Evolutionary conservation across 2,797 vertebrate genomes (phyloP), one percentile per base, ranked within the genome.

Genomic region (Atherinosoma microstoma): DNA sequence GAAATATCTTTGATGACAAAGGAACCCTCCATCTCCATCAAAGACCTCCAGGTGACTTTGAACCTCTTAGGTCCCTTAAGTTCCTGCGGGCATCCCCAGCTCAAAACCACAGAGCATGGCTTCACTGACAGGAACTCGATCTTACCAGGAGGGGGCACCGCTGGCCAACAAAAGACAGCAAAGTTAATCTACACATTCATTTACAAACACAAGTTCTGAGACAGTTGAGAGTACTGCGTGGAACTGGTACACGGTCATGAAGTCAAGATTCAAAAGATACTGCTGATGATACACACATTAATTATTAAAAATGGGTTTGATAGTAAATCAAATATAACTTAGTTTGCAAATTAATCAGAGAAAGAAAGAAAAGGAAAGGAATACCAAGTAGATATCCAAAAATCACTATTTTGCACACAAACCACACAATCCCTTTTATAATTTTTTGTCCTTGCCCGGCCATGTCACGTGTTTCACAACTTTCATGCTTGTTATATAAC

Each of bases 81-180:
- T 20, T 45, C 58, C 24, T 47, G 1, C 0, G 51, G 69, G 11
- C 8, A 15, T 15, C 15, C 29, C 69, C 73, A 86, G 53, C 32
- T 70, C 10, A 80, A 0, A 16, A 53, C 32, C 47, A 76, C 54
- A 2, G 38, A 71, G 65, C 64, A 67, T 40, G 73, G 18, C 2
- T 68, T 76, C 67, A 79, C 70, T 45, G 64, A 57, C n/a, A 35
- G 29, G 34, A 83, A 76, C 35, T 32, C 11, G 47, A 68, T 82
- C 1, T 72, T 9, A 56, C 88, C 91, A 90, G 77, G 63, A 85
- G 88, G 78, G 70, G 87, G 88, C 83, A 83, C 35, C 4, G 34
- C 76, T 80, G 59, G 12, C 70, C 84, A 80, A 75, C 54, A 62
- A n/a, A 81, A 64, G 4, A 64, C 3, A 68, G 3, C 0, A 66